phyloP scores from a whole-genome alignment of 2,113 vertebrate species.

The Heptranchias perlo region DNA sequence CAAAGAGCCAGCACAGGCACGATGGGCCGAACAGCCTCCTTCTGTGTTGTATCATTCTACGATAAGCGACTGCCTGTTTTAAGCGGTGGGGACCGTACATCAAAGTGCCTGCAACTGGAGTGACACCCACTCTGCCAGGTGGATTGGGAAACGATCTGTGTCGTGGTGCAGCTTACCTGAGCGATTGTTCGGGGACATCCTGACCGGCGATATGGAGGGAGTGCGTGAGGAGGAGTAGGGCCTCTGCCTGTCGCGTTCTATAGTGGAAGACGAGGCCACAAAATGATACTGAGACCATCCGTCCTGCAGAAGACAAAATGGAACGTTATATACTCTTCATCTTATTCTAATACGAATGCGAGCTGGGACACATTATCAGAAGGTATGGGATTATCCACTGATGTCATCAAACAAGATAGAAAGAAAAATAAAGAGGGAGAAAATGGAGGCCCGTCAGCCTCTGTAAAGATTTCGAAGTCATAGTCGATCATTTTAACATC shows the following conservation, averaged over 20 bases:
- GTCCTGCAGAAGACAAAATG: constrained; percentile 62
- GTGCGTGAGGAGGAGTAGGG: constrained; percentile 95
- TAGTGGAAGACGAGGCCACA: constrained; percentile 93
- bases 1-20: neutral
- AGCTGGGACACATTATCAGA: neutral
- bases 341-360: neutral
- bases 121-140: neutral
- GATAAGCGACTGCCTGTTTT: neutral
- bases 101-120: neutral
- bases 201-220: constrained; percentile 92
- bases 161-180: constrained; percentile 69
- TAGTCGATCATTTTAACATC: neutral
- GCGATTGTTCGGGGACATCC: constrained; percentile 95
- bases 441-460: neutral
- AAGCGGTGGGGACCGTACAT: neutral
- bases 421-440: neutral
- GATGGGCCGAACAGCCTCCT: no score
- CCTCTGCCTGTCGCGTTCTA: constrained; percentile 92
- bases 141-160: neutral
- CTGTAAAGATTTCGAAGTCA: neutral
- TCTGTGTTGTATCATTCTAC: neutral
- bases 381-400: neutral
- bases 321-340: neutral
- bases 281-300: constrained; percentile 99
- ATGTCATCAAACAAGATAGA: neutral